Evolutionary conservation across 2,888 invertebrate species (phyloP).

Genomic region (Melangyna quadrimaculata): DNA sequence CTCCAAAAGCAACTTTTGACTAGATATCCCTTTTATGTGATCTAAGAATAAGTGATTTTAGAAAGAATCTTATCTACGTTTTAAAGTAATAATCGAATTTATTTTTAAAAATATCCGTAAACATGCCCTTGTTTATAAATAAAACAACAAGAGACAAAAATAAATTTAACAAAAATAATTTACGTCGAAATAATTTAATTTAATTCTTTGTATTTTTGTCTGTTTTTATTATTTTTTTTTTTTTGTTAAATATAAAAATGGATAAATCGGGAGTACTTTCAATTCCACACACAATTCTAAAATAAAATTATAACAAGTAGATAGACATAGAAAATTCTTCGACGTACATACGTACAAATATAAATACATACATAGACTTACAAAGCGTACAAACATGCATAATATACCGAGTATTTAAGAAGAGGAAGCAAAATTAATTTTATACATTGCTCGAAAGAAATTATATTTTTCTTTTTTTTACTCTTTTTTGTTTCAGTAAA

Average conservation of each 20-base stretch:
- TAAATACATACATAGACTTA: neutral
- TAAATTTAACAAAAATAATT: conserved; percentile 31
- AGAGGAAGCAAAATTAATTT: conserved; percentile 63
- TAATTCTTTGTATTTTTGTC: conserved; percentile 3
- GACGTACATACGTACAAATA: neutral
- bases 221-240: neutral
- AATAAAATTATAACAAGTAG: conserved; percentile 21
- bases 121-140: conserved; percentile 4
- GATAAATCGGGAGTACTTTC: conserved; percentile 31
- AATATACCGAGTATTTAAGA: conserved; percentile 15
- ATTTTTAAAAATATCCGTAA: neutral
- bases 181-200: conserved; percentile 41
- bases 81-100: neutral
- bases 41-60: too few species aligned
- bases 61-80: neutral
- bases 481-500: conserved; percentile 40
- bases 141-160: conserved; percentile 13
- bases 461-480: conserved; percentile 20
- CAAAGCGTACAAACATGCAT: neutral
- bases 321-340: neutral
- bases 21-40: neutral
- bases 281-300: conserved; percentile 10
- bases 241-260: conserved; percentile 39
- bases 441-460: conserved; percentile 60
- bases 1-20: neutral